These are phyloP conservation scores for Euglossa dilemma DNA, from an alignment of 1,140 invertebrate species.

Conservation along the genomic window DNA sequence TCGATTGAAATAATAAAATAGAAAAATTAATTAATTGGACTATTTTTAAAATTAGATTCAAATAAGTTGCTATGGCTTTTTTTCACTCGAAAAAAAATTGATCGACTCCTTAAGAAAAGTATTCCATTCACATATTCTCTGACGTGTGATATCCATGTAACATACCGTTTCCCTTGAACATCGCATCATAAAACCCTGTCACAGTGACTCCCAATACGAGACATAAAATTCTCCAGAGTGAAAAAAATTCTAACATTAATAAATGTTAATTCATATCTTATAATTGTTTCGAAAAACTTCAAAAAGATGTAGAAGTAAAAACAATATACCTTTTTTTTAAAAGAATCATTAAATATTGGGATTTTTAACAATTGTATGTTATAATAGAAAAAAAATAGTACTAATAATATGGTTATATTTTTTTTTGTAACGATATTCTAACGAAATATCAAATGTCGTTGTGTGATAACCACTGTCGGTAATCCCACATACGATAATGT, in stretches of 20 bases:
- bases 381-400: not conserved
- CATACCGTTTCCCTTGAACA: slow-evolving; percentile 18
- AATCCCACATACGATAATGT: not conserved
- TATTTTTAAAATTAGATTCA: not conserved
- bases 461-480: not conserved
- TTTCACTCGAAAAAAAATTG: not conserved
- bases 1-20: not conserved
- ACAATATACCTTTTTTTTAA: not conserved
- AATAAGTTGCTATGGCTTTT: too few species aligned
- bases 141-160: slow-evolving; percentile 19
- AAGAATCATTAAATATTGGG: not conserved
- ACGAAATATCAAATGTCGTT: not conserved
- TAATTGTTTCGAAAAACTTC: not conserved
- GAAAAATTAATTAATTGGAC: not conserved
- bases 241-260: not conserved
- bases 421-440: not conserved
- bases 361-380: not conserved
- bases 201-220: not conserved
- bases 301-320: too few species aligned
- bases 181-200: not conserved
- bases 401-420: not conserved
- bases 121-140: not conserved
- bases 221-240: not conserved
- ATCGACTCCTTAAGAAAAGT: not conserved
- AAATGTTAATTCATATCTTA: not conserved